Evolutionary conservation across 2,888 invertebrate genomes (phyloP).

Genomic region (Octodonta nipae): DNA sequence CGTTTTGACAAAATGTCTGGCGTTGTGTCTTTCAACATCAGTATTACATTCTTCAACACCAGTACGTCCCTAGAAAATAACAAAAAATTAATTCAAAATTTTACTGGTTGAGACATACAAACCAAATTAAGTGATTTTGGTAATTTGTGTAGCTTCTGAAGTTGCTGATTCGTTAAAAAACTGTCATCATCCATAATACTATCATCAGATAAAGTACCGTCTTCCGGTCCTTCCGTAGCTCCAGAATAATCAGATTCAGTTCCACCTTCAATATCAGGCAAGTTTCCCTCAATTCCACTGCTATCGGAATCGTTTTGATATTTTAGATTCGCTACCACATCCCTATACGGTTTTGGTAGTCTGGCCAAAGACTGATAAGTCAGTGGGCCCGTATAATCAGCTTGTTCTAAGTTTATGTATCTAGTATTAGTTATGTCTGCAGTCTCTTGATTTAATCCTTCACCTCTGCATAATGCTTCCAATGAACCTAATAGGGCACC

Average conservation of each 20-base stretch:
- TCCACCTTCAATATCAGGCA: constrained; percentile 31
- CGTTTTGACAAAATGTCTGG: constrained; percentile 67
- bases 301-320: constrained; percentile 53
- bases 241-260: constrained; percentile 40
- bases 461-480: constrained; percentile 65
- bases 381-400: constrained; percentile 71
- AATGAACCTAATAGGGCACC: constrained; percentile 71
- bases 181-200: constrained; percentile 74
- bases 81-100: constrained; percentile 3
- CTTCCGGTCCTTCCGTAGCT: constrained; percentile 56
- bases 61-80: constrained; percentile 27
- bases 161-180: constrained; percentile 35
- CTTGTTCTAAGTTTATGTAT: constrained; percentile 54
- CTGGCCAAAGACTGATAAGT: constrained; percentile 76
- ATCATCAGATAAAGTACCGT: constrained; percentile 43
- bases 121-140: constrained; percentile 44
- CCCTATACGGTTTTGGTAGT: constrained; percentile 67
- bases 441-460: constrained; percentile 50
- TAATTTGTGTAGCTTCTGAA: constrained; percentile 41
- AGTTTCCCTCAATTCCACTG: constrained; percentile 38
- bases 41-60: constrained; percentile 54
- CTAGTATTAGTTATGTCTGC: constrained; percentile 50
- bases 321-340: constrained; percentile 50
- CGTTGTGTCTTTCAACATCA: constrained; percentile 76
- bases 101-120: constrained; percentile 16